Evolutionary conservation across 2,113 vertebrate species (phyloP).

Genomic region (Anthoscopus minutus): DNA sequence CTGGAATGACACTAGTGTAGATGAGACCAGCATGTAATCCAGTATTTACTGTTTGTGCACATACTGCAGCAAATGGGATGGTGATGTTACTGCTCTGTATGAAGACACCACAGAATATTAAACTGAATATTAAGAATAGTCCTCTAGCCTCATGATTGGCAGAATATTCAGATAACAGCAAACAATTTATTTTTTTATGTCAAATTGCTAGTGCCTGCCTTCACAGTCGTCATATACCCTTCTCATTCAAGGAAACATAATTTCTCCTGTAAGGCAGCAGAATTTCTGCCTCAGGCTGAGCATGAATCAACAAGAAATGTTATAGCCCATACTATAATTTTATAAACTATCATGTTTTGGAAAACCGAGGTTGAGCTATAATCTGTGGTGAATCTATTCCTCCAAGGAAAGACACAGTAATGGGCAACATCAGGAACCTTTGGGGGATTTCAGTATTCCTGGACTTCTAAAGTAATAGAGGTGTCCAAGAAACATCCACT

Average conservation of each 20-base stretch:
- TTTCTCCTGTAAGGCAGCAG: slow-evolving; percentile 65
- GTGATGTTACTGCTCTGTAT: neutral
- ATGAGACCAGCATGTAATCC: neutral
- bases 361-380: slow-evolving; percentile 66
- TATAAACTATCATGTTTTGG: slow-evolving; percentile 68
- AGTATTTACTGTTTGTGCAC: neutral
- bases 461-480: neutral
- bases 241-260: slow-evolving; percentile 57
- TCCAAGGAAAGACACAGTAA: slow-evolving; percentile 63
- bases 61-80: neutral
- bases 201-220: neutral
- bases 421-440: slow-evolving; percentile 5
- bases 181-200: neutral
- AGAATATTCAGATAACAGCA: neutral
- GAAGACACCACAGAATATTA: neutral
- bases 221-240: slow-evolving; percentile 33
- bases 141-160: neutral
- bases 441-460: neutral
- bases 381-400: slow-evolving; percentile 58
- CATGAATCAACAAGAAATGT: slow-evolving; percentile 72
- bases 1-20: neutral
- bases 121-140: neutral
- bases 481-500: neutral
- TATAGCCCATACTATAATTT: slow-evolving; percentile 67
- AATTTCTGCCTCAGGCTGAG: slow-evolving; percentile 63